Percentiles rank a stretch among this genome's conserved stretches.
phyloP scores from a whole-genome alignment of 2,888 invertebrate genomes.

The Cremastinae sp. region DNA sequence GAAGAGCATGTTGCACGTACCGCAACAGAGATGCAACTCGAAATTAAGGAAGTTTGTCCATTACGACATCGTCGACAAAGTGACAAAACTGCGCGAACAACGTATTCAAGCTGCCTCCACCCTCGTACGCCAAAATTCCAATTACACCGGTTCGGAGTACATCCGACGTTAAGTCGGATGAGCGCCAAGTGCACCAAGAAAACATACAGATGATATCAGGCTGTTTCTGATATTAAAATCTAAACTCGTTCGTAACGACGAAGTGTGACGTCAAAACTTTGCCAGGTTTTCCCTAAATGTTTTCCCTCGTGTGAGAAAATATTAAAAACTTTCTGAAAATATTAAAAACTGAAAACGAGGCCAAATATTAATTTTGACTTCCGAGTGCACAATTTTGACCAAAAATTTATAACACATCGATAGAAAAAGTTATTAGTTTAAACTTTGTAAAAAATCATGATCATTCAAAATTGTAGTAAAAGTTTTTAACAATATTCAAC shows the following conservation, averaged over 20 bases:
- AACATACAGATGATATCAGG: constrained; percentile 1
- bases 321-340: no score
- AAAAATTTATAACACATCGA: not conserved
- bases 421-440: no score
- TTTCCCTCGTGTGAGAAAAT: not conserved
- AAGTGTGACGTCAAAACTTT: constrained; percentile 6
- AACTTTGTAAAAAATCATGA: no score
- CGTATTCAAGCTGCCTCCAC: constrained; percentile 21
- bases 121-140: constrained; percentile 25
- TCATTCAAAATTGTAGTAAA: no score
- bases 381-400: not conserved
- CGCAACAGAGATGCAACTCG: constrained; percentile 37
- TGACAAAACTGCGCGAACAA: constrained; percentile 42
- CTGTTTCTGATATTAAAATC: constrained; percentile 12
- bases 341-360: no score
- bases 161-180: constrained; percentile 3
- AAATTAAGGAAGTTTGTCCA: constrained; percentile 52
- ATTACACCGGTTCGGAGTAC: constrained; percentile 18
- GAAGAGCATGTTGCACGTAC: constrained; percentile 9
- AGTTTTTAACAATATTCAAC: no score
- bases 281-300: not conserved
- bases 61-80: constrained; percentile 41
- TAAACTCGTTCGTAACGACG: constrained; percentile 3
- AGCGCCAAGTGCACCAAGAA: not conserved
- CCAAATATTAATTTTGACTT: not conserved